Evolutionary conservation across 2,113 vertebrate genomes (phyloP), one percentile per base, ranked within the genome.

Genomic region (Notiomystis cincta): DNA sequence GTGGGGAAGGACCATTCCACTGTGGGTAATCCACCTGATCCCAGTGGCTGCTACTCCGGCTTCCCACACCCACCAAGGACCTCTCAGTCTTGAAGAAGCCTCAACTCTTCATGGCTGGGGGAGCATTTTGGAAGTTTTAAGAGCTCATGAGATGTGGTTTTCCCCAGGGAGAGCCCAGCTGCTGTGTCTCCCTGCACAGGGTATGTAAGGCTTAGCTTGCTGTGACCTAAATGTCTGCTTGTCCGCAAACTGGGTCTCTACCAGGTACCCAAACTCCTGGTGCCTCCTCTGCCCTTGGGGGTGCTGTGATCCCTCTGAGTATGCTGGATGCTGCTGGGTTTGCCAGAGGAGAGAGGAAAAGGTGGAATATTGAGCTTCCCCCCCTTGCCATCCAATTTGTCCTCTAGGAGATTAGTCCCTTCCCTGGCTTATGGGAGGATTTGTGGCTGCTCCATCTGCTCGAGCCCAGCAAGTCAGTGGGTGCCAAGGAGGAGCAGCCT

Each of bases 361-460:
- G n/a, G 65, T 28, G 3, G 81, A 83, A 61, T 1, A 2, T 27
- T 0, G 5, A 51, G 47, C n/a, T 77, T 81, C 11, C 44, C 71
- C 65, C 15, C 17, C 31, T 58, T 3, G 0, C 51, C 86, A 54
- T 8, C 56, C 0, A 0, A 37, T 84, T 92, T 92, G 82, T 92
- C 76, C 96, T 97, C 40, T 38, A 56, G 65, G 69, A 82, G 96
- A 96, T 96, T 96, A 95, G 72, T 96, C 48, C 48, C 17, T 83
- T 82, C 60, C 67, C 56, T 78, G 82, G 79, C 82, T 97, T 96
- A 95, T 0, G 0, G 44, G 27, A 24, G 85, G 82, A 96, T 94
- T 96, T 95, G 67, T 9, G 4, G 64, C 76, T 4, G 8, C 60
- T 92, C 93, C 96, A 96, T 96, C 95, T 97, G 95, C 95, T 94